Evolutionary conservation across 2,113 vertebrate species (phyloP).

Genomic region (Equus quagga): DNA sequence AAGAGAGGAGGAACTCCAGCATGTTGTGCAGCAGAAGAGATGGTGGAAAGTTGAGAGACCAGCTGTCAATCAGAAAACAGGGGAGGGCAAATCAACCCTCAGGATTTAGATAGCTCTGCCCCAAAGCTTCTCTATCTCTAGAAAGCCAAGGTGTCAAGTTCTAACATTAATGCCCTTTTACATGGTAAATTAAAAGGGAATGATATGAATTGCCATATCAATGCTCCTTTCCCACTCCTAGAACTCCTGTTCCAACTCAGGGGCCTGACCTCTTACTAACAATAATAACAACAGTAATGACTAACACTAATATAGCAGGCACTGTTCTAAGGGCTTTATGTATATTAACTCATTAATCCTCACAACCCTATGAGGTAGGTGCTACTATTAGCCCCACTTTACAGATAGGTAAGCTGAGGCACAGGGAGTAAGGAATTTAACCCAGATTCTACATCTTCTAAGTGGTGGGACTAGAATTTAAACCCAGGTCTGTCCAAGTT

Average conservation of each 20-base stretch:
- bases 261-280: background rate
- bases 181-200: background rate
- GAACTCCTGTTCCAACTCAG: background rate
- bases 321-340: background rate
- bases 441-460: background rate
- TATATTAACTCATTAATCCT: background rate
- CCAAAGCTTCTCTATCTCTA: background rate
- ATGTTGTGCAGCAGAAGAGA: background rate
- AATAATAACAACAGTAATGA: constrained; percentile 16
- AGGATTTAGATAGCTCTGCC: background rate
- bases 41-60: background rate
- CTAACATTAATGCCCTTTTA: background rate
- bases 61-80: background rate
- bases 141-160: constrained; percentile 27
- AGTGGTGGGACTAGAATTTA: constrained; percentile 22
- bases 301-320: background rate
- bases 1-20: background rate
- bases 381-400: background rate
- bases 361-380: background rate
- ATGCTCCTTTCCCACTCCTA: background rate
- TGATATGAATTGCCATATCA: background rate
- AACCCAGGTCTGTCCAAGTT: constrained; percentile 1
- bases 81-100: background rate
- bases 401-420: background rate
- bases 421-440: background rate